Evolutionary conservation across 2,888 invertebrate genomes (phyloP).

Genomic region (Malacosoma neustria): DNA sequence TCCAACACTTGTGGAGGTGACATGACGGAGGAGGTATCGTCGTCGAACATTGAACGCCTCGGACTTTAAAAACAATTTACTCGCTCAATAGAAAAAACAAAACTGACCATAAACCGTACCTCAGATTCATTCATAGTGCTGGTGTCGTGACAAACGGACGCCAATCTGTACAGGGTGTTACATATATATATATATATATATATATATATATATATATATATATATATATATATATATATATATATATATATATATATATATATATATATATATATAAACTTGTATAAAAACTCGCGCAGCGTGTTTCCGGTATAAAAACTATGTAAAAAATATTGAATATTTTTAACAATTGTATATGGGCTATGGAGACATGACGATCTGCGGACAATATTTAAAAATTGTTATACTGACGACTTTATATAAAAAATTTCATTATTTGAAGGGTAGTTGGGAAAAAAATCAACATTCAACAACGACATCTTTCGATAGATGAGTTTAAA

Average conservation of each 20-base stretch:
- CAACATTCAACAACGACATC: background rate
- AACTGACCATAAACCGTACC: no score
- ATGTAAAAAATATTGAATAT: slow-evolving; percentile 53
- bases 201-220: background rate
- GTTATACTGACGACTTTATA: slow-evolving; percentile 39
- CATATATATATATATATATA: background rate
- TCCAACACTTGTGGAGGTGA: no score
- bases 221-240: background rate
- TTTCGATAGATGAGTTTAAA: no score
- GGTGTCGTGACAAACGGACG: slow-evolving; percentile 23
- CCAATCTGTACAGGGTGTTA: slow-evolving; percentile 16
- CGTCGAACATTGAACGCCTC: no score
- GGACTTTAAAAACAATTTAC: no score
- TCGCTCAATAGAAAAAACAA: no score
- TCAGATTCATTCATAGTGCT: slow-evolving; percentile 24
- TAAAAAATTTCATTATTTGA: slow-evolving; percentile 2
- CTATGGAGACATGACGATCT: slow-evolving; percentile 39
- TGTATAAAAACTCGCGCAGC: slow-evolving; percentile 16
- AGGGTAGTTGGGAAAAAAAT: background rate
- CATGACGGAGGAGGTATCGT: no score
- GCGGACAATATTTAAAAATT: slow-evolving; percentile 1
- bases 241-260: background rate
- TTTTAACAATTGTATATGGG: slow-evolving; percentile 54
- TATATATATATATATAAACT: background rate
- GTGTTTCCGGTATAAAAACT: slow-evolving; percentile 35